Percentiles rank a stretch among this genome's conserved stretches.
Conservation (phyloP, 1,140 invertebrate species). For the Monochamus saltuarius region DNA sequence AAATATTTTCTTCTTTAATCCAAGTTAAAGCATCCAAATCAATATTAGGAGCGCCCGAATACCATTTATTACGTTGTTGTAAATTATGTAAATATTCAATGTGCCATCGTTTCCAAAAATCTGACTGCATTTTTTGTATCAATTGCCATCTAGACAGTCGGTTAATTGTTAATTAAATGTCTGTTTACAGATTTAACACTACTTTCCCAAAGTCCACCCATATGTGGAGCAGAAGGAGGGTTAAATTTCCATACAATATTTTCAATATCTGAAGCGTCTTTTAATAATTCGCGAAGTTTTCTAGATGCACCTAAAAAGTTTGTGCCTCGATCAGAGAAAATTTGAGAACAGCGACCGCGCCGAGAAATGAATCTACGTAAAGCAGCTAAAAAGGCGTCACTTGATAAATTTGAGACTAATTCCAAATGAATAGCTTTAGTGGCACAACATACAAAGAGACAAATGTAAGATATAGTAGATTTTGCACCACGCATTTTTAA, state of each 20-base stretch:
- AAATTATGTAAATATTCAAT: not conserved
- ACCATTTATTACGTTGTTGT: not conserved
- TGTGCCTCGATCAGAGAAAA: slow-evolving; percentile 48
- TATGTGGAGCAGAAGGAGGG: not conserved
- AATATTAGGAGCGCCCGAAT: not conserved
- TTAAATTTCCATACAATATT: not conserved
- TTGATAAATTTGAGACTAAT: slow-evolving; percentile 35
- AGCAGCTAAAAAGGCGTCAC: slow-evolving; percentile 44
- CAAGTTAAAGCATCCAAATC: too few species aligned
- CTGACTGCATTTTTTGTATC: not conserved
- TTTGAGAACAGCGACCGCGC: slow-evolving; percentile 29
- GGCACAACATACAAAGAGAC: slow-evolving; percentile 35
- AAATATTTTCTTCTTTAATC: too few species aligned
- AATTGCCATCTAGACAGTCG: not conserved
- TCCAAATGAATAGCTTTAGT: slow-evolving; percentile 49
- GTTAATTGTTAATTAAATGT: not conserved
- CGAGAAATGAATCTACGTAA: slow-evolving; percentile 45
- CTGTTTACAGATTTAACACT: not conserved
- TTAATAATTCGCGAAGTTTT: too few species aligned
- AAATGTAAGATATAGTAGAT: slow-evolving; percentile 9
- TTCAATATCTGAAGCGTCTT: not conserved
- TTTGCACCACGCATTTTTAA: slow-evolving; percentile 9
- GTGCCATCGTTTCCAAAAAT: slow-evolving; percentile 3
- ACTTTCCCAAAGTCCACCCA: slow-evolving; percentile 1
- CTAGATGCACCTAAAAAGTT: slow-evolving; percentile 42